Conservation (phyloP, 2,113 vertebrate species). For the Lepus europaeus region DNA sequence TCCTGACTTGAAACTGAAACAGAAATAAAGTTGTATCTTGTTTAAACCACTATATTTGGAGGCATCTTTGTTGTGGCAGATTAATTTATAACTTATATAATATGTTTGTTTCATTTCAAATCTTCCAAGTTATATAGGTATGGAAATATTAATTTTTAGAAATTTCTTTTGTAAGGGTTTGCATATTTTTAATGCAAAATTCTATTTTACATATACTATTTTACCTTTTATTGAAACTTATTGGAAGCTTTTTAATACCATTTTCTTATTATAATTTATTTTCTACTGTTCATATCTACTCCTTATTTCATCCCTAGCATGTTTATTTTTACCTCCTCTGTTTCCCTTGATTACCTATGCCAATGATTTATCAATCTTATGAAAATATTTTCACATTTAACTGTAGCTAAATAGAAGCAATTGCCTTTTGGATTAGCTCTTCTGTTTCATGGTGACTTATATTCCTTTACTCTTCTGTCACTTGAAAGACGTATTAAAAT, state of each 20-base stretch:
- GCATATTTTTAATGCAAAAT: background rate
- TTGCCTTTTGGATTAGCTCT: background rate
- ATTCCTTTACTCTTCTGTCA: background rate
- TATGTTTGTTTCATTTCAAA: background rate
- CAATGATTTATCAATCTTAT: slow-evolving; percentile 14
- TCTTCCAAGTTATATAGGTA: background rate
- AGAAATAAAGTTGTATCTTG: background rate
- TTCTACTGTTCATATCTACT: background rate
- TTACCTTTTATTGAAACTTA: background rate
- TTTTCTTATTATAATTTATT: slow-evolving; percentile 23
- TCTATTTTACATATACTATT: background rate
- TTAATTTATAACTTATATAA: background rate
- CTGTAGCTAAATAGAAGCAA: background rate
- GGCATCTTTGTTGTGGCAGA: background rate
- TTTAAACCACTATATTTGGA: background rate
- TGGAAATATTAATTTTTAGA: background rate
- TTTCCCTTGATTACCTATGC: background rate
- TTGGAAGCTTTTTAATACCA: background rate
- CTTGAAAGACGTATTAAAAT: background rate
- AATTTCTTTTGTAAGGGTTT: slow-evolving; percentile 49
- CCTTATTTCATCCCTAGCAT: background rate
- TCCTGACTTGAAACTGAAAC: background rate
- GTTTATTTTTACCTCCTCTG: background rate
- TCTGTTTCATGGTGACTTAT: background rate
- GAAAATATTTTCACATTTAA: slow-evolving; percentile 7